These are phyloP conservation scores for Zelostemma sp. DNA, from an alignment of 1,140 invertebrate species.

Conservation along the genomic window DNA sequence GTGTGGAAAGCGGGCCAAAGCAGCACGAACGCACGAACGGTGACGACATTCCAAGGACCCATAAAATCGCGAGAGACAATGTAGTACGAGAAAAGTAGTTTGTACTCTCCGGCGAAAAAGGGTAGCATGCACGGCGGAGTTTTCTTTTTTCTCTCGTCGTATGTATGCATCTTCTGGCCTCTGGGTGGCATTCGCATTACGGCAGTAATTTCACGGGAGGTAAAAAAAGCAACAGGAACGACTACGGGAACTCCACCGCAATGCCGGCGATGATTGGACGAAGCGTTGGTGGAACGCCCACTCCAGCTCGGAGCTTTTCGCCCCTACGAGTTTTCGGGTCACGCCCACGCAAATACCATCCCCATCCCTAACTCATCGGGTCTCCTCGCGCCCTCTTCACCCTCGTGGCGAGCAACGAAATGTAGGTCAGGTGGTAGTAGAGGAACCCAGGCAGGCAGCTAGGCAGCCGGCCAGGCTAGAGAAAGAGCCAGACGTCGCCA, in stretches of 20 bases:
- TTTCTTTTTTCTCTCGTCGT: conserved; percentile 13
- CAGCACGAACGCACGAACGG: neutral
- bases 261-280: conserved; percentile 30
- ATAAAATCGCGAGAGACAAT: neutral
- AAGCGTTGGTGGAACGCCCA: conserved; percentile 50
- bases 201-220: conserved; percentile 23
- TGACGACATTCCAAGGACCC: neutral
- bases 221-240: conserved; percentile 7
- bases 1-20: neutral
- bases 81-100: conserved; percentile 1
- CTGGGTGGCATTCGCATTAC: conserved; percentile 18
- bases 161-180: conserved; percentile 25
- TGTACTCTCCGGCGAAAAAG: neutral
- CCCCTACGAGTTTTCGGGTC: conserved; percentile 20
- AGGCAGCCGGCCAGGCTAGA: conserved; percentile 53
- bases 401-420: conserved; percentile 49
- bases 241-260: neutral
- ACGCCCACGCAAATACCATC: conserved; percentile 55
- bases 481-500: conserved; percentile 51
- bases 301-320: conserved; percentile 16
- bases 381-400: conserved; percentile 25
- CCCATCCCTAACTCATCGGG: conserved; percentile 24
- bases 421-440: conserved; percentile 61
- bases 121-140: neutral
- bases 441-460: conserved; percentile 57